phyloP scores from a whole-genome alignment of 1,140 invertebrate species.

The Drosophila lini region DNA sequence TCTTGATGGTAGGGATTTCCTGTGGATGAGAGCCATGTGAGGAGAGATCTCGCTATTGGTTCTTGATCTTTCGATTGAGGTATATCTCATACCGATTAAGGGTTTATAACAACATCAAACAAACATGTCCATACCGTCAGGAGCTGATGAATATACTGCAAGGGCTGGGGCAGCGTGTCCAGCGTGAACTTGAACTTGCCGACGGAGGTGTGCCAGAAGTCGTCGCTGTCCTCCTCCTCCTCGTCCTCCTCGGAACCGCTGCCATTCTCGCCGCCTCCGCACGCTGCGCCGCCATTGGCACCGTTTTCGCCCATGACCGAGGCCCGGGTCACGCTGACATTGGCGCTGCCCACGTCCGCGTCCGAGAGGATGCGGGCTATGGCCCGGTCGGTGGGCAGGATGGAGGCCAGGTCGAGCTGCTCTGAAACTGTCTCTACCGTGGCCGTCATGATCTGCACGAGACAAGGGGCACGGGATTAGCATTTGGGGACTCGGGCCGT shows the following conservation, averaged over 20 bases:
- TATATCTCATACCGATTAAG: background rate
- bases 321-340: slow-evolving; percentile 79
- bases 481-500: background rate
- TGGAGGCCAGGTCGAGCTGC: slow-evolving; percentile 91
- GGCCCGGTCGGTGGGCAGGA: slow-evolving; percentile 93
- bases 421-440: slow-evolving; percentile 96
- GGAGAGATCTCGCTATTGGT: background rate
- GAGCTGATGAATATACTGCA: slow-evolving; percentile 96
- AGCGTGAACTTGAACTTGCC: slow-evolving; percentile 96
- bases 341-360: slow-evolving; percentile 89
- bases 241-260: slow-evolving; percentile 87
- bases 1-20: slow-evolving; percentile 92
- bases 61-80: background rate
- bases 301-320: slow-evolving; percentile 85
- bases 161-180: slow-evolving; percentile 95
- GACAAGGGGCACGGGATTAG: slow-evolving; percentile 43
- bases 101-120: background rate
- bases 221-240: slow-evolving; percentile 90
- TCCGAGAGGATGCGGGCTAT: slow-evolving; percentile 95
- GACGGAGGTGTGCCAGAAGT: slow-evolving; percentile 96
- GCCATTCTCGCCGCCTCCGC: slow-evolving; percentile 85
- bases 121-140: slow-evolving; percentile 88
- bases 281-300: slow-evolving; percentile 68
- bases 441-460: slow-evolving; percentile 93
- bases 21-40: slow-evolving; percentile 55